Percentiles rank a stretch among this genome's conserved stretches.
Evolutionary conservation across 2,797 vertebrate species (phyloP).

Genomic region (Sandelia bainsii): DNA sequence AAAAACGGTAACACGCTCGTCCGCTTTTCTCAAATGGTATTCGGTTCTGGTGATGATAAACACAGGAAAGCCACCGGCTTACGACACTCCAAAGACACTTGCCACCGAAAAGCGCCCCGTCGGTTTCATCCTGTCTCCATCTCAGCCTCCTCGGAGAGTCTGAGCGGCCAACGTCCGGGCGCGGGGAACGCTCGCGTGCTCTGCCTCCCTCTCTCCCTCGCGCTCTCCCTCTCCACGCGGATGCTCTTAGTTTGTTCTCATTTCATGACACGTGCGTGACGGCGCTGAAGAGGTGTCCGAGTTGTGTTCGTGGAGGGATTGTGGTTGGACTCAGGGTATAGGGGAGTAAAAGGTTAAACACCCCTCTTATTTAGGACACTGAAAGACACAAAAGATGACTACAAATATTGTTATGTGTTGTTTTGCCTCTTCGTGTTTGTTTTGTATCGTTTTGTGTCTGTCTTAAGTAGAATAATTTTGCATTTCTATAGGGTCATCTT

Average conservation of each 20-base stretch:
- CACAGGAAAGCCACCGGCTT: constrained; percentile 33
- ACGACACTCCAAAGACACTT: constrained; percentile 55
- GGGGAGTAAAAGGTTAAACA: background rate
- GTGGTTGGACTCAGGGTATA: background rate
- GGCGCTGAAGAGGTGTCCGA: background rate
- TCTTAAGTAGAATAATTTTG: too few relatives aligned
- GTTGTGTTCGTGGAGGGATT: background rate
- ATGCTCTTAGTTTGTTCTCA: constrained; percentile 2
- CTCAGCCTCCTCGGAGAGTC: constrained; percentile 71
- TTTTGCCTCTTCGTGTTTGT: background rate
- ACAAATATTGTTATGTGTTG: background rate
- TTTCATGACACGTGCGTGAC: constrained; percentile 7
- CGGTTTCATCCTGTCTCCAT: constrained; percentile 73
- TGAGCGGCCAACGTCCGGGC: constrained; percentile 50
- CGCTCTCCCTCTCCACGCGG: constrained; percentile 13
- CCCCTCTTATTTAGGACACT: background rate
- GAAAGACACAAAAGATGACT: background rate
- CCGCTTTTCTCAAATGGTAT: constrained; percentile 17
- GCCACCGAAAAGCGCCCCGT: constrained; percentile 42
- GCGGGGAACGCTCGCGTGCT: constrained; percentile 47
- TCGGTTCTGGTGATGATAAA: constrained; percentile 15
- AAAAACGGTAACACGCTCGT: constrained; percentile 20
- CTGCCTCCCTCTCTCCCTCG: constrained; percentile 33
- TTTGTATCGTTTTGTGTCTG: too few relatives aligned
- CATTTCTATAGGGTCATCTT: too few relatives aligned